phyloP scores from a whole-genome alignment of 2,113 vertebrate genomes.

The Chloebia gouldiae region DNA sequence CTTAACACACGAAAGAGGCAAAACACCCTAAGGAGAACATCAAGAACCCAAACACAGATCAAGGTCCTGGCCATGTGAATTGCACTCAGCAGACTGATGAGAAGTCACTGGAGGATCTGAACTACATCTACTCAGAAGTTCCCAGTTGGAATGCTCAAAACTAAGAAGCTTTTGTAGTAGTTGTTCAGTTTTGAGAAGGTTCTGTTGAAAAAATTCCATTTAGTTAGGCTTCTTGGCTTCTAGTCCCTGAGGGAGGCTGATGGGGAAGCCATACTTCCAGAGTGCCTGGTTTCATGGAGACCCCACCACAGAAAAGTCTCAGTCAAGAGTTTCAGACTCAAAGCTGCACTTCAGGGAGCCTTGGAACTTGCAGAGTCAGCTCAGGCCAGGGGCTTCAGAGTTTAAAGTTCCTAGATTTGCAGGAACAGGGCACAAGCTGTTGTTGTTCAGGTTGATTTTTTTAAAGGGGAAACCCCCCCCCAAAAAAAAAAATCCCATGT shows the following conservation, averaged over 20 bases:
- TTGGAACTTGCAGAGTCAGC: neutral
- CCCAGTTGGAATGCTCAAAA: neutral
- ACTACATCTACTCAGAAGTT: neutral
- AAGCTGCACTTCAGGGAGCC: neutral
- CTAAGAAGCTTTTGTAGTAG: neutral
- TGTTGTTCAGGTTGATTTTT: neutral
- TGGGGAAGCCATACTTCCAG: neutral
- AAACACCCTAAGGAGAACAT: neutral
- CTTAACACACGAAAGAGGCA: neutral
- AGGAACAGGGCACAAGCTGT: neutral
- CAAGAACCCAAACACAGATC: neutral
- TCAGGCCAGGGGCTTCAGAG: neutral
- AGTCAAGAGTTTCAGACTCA: neutral
- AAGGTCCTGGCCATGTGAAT: neutral
- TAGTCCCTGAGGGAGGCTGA: neutral
- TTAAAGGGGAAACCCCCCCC: too few relatives aligned
- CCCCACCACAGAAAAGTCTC: neutral
- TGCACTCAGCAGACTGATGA: neutral
- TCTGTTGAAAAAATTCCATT: neutral
- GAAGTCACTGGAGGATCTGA: neutral
- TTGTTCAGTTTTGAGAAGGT: neutral
- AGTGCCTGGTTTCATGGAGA: neutral
- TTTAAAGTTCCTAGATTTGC: neutral
- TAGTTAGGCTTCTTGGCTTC: neutral
- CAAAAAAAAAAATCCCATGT: rapidly evolving